Percentiles rank a stretch among this genome's conserved stretches.
These are phyloP conservation scores for Capreolus pygargus DNA, from an alignment of 2,113 vertebrate genomes.

Conservation along the genomic window DNA sequence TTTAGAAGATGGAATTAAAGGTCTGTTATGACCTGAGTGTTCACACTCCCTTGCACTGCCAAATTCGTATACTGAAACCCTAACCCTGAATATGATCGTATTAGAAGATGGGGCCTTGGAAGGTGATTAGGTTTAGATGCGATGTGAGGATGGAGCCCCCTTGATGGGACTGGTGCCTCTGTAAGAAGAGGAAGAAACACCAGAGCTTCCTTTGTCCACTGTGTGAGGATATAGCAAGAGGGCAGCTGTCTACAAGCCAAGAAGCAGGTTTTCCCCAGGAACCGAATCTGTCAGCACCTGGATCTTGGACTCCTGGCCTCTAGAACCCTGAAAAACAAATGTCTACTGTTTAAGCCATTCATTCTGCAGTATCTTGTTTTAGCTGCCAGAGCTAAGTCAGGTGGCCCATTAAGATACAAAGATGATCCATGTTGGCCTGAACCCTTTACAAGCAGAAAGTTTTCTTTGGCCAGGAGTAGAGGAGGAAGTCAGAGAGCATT, in stretches of 20 bases:
- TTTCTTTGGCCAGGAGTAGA: background rate
- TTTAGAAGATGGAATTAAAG: background rate
- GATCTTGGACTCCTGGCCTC: background rate
- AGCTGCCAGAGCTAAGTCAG: background rate
- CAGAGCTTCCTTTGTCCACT: fast-evolving
- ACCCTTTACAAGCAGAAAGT: background rate
- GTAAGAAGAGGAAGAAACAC: background rate
- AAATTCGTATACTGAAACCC: background rate
- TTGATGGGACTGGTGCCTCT: background rate
- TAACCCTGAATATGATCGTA: background rate
- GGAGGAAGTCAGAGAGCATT: background rate
- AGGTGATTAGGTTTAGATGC: background rate
- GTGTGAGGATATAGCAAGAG: background rate
- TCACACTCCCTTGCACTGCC: fast-evolving
- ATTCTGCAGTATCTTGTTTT: background rate
- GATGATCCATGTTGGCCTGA: background rate
- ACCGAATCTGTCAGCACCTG: background rate
- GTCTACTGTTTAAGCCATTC: background rate
- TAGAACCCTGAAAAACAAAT: background rate
- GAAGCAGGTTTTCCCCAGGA: background rate
- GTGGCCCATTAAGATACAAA: background rate
- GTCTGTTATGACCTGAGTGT: background rate
- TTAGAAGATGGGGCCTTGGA: background rate
- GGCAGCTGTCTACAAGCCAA: background rate
- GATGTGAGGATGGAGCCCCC: no score